These are phyloP conservation scores for Hephaestus fuliginosus DNA, from an alignment of 2,797 vertebrate genomes.

Conservation along the genomic window DNA sequence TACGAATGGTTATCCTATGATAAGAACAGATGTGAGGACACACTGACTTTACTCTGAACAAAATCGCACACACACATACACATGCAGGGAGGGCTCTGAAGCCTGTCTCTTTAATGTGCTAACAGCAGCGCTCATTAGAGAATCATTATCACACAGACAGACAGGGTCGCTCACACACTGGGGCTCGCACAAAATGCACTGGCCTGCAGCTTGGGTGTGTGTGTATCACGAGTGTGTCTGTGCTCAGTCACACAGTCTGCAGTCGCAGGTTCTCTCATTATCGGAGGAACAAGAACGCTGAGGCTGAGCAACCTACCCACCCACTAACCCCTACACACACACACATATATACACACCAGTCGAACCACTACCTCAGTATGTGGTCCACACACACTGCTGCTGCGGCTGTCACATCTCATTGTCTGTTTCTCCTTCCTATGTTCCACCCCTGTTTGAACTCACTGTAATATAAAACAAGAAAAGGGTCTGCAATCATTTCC, in stretches of 20 bases:
- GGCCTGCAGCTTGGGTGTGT: slow-evolving; percentile 52
- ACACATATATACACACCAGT: slow-evolving; percentile 34
- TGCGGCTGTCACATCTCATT: slow-evolving; percentile 62
- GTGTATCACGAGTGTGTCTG: slow-evolving; percentile 16
- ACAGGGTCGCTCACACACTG: slow-evolving; percentile 65
- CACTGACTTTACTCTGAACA: slow-evolving; percentile 30
- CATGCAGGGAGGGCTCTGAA: slow-evolving; percentile 68
- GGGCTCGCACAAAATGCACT: slow-evolving; percentile 45
- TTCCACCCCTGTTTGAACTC: slow-evolving; percentile 63
- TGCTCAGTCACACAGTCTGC: slow-evolving; percentile 38
- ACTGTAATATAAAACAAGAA: slow-evolving; percentile 59
- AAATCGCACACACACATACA: slow-evolving; percentile 52
- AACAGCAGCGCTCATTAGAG: slow-evolving; percentile 82
- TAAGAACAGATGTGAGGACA: slow-evolving; percentile 45
- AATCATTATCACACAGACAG: slow-evolving; percentile 77
- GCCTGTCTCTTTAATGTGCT: slow-evolving; percentile 82
- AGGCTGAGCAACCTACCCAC: slow-evolving; percentile 44
- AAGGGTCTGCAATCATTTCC: slow-evolving; percentile 62
- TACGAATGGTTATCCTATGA: slow-evolving; percentile 19
- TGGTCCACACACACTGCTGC: slow-evolving; percentile 36
- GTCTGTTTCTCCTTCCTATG: slow-evolving; percentile 57
- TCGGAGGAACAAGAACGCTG: slow-evolving; percentile 51
- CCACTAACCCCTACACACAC: slow-evolving; percentile 39
- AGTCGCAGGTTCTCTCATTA: slow-evolving; percentile 68
- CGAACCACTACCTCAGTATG: slow-evolving; percentile 45